Conservation (phyloP, 2,888 invertebrate genomes). For the Cephus nigrinus region DNA sequence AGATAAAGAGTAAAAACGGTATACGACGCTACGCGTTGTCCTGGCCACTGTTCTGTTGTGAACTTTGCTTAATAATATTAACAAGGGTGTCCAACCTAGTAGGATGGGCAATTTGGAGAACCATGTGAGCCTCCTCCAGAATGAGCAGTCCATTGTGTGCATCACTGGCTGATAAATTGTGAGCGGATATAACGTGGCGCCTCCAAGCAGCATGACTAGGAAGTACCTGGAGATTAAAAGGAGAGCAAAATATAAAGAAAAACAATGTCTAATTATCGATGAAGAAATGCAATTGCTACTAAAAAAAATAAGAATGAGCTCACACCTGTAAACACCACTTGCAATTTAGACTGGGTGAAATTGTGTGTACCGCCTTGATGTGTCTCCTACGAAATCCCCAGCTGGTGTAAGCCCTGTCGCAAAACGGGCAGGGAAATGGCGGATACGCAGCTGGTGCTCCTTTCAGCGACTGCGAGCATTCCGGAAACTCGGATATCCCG, state of each 20-base stretch:
- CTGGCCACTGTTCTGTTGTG: conserved; percentile 36
- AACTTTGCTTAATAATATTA: conserved; percentile 52
- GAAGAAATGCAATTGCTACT: not conserved
- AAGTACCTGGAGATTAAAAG: conserved; percentile 53
- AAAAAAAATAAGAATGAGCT: not conserved
- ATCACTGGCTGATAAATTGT: conserved; percentile 71
- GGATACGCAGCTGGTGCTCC: conserved; percentile 43
- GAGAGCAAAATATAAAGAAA: conserved; percentile 1
- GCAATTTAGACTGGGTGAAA: conserved; percentile 67
- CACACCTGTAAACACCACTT: conserved; percentile 68
- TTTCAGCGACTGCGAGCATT: conserved; percentile 27
- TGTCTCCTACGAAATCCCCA: conserved; percentile 75
- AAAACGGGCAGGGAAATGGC: conserved; percentile 75
- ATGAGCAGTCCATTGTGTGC: conserved; percentile 73
- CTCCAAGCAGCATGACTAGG: conserved; percentile 73
- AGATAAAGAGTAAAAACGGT: not conserved
- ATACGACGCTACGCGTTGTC: not conserved
- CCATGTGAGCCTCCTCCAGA: conserved; percentile 74
- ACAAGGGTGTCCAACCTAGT: conserved; percentile 49
- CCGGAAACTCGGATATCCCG: conserved; percentile 16
- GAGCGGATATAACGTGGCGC: conserved; percentile 70
- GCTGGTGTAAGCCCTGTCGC: conserved; percentile 73
- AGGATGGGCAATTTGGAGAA: conserved; percentile 62
- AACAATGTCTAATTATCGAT: not conserved
- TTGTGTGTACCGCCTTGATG: conserved; percentile 72